A percentile compares a stretch with the other conserved stretches of the same genome.
Evolutionary conservation across 1,140 invertebrate species (phyloP).

Genomic region (Aleiodes sp.): DNA sequence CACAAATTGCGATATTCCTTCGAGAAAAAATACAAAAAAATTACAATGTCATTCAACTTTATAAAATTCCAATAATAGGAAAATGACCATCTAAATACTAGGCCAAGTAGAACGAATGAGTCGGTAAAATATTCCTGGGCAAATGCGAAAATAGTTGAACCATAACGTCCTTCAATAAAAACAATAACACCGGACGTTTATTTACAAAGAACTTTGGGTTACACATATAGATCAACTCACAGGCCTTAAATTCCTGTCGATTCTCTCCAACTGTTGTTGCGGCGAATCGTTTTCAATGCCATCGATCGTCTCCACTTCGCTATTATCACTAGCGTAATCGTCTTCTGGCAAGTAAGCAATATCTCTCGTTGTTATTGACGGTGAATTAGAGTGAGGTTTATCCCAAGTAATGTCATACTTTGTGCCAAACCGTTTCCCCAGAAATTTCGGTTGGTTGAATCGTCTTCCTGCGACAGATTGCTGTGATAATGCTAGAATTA

Average conservation of each 20-base stretch:
- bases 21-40: no score
- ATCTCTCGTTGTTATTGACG: slow-evolving; percentile 19
- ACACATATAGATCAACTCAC: slow-evolving; percentile 40
- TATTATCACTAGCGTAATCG: slow-evolving; percentile 25
- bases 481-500: slow-evolving; percentile 25
- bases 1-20: slow-evolving; percentile 64
- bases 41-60: no score
- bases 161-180: neutral
- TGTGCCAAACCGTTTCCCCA: slow-evolving; percentile 17
- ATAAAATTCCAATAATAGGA: no score
- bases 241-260: slow-evolving; percentile 40
- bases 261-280: slow-evolving; percentile 34
- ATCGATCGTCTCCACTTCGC: neutral
- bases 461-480: slow-evolving; percentile 23
- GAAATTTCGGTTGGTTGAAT: slow-evolving; percentile 36
- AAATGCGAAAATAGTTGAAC: neutral
- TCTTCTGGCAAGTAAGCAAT: slow-evolving; percentile 39
- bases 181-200: slow-evolving; percentile 7
- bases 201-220: neutral
- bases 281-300: neutral
- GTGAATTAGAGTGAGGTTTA: neutral
- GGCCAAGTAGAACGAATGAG: neutral
- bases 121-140: neutral
- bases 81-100: neutral
- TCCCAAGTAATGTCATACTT: neutral